phyloP scores from a whole-genome alignment of 2,113 vertebrate species.

The Glaucidium brasilianum region DNA sequence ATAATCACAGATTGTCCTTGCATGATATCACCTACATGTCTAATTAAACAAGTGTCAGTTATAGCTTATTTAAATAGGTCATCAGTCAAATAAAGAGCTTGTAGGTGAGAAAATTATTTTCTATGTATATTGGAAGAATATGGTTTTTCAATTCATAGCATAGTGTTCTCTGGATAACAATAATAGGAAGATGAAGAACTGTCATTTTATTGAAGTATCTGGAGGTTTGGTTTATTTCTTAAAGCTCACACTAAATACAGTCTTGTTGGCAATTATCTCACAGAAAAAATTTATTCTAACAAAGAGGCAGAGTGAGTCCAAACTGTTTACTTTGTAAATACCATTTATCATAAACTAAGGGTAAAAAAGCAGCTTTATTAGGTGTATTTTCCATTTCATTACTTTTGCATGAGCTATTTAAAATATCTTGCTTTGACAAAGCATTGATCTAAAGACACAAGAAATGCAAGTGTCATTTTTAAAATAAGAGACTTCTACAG shows the following conservation, averaged over 20 bases:
- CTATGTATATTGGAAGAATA: background rate
- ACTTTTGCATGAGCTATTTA: background rate
- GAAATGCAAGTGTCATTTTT: background rate
- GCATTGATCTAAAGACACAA: background rate
- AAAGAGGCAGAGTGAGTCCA: background rate
- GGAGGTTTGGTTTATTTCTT: background rate
- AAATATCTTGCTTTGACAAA: background rate
- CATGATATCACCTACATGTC: background rate
- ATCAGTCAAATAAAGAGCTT: conserved; percentile 12
- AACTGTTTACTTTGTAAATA: background rate
- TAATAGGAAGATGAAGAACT: background rate
- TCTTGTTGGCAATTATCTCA: background rate
- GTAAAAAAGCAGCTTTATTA: background rate
- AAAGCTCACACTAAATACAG: background rate
- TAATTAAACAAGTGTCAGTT: background rate
- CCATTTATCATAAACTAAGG: background rate
- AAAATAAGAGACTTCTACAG: background rate
- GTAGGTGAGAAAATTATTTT: background rate
- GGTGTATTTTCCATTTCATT: background rate
- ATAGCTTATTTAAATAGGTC: background rate
- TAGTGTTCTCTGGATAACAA: background rate
- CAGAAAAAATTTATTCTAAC: conserved; percentile 9
- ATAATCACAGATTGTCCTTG: background rate
- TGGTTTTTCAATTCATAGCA: background rate
- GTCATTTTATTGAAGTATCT: background rate